Evolutionary conservation across 2,113 vertebrate species (phyloP), one percentile per base, ranked within the genome.

Genomic region (Callipepla californica): DNA sequence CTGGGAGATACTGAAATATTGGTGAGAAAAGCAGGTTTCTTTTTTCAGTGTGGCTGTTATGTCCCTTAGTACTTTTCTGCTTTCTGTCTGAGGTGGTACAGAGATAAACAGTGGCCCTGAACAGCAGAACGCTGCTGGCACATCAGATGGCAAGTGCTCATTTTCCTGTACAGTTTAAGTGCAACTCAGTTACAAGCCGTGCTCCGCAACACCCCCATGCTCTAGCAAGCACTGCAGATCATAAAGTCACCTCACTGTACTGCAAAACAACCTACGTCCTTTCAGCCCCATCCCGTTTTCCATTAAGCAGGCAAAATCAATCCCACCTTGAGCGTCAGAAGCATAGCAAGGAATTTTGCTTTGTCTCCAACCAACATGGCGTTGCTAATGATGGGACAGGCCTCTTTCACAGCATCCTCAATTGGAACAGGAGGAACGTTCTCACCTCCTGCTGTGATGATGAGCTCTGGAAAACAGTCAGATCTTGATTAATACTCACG

Each of bases 391-490:
- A 99, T 98, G 19, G 99, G 99, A n/a, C 99, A n/a, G 0, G 96
- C 97, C 6, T 97, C 97, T 87, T 99, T 99, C 16, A 99, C 97
- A 0, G 98, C 97, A 0, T 99, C 98, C 96, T 99, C 99, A 0
- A 98, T 99, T 1, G 98, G 98, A 42, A 99, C 87, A 0, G 99
- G 99, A 20, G 98, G 96, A 30, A 99, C 72, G 14, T 99, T 99
- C 92, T 99, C 99, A 0, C 99, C 99, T 5, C 98, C 98, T 0
- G 99, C 98, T 0, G 98, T 99, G 96, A 99, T 99, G 96, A 99
- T 98, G 66, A 99, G 97, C 97, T 99, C 99, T 99, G 94, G 50
- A 96, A 96, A 63, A 93, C 5, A 90, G 28, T 5, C 53, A 36
- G 8, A 21, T 6, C 63, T 23, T 19, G 13, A 50, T 93, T 63